These are phyloP conservation scores for Mustela lutreola DNA, from an alignment of 2,113 vertebrate species.

Conservation along the genomic window DNA sequence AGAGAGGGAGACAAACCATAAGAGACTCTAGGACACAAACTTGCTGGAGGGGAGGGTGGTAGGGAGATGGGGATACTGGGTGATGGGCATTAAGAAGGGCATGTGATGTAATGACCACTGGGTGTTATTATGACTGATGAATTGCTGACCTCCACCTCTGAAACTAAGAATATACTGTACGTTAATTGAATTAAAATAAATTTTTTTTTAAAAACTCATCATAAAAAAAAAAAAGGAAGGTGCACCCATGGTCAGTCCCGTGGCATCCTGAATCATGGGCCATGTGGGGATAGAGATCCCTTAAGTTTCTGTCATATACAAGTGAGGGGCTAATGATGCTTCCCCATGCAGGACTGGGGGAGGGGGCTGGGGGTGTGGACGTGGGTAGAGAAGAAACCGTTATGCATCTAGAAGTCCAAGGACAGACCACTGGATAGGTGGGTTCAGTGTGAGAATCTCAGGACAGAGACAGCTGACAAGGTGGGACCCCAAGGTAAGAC, in stretches of 20 bases:
- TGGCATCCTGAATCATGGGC: background rate
- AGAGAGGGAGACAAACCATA: too few species aligned
- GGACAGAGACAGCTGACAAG: background rate
- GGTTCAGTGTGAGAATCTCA: background rate
- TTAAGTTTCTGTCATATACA: background rate
- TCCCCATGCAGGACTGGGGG: too few species aligned
- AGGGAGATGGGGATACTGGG: too few species aligned
- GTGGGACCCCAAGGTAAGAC: background rate
- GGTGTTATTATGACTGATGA: background rate
- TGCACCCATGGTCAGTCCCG: accelerated
- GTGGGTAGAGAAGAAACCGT: background rate
- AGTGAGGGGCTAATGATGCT: background rate
- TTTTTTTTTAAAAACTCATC: background rate
- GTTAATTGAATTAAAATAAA: background rate
- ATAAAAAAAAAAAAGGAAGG: background rate
- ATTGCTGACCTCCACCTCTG: background rate
- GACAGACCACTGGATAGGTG: background rate
- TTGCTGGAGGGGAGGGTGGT: too few species aligned
- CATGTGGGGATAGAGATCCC: background rate
- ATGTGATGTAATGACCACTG: too few species aligned
- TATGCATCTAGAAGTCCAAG: background rate
- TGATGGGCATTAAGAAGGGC: too few species aligned
- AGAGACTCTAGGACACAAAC: too few species aligned
- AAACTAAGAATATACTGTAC: background rate
- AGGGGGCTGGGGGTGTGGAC: background rate